Conservation (phyloP, 1,140 invertebrate species). For the Elymnias hypermnestra region DNA sequence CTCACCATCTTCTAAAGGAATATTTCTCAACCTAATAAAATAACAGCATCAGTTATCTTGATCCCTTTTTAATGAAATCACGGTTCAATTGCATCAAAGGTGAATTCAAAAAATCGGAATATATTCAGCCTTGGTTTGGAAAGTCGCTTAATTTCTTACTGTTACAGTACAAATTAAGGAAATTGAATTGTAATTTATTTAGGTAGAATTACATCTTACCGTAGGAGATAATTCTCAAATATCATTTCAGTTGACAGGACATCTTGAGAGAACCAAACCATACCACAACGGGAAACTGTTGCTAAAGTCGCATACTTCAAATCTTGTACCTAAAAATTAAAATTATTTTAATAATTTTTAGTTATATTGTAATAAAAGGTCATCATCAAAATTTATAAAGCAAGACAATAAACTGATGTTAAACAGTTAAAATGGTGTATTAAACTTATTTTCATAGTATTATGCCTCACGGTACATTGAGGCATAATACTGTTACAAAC, state of each 20-base stretch:
- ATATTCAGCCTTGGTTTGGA: too few relatives aligned
- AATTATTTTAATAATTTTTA: background rate
- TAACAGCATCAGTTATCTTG: too few relatives aligned
- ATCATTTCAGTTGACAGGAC: slow-evolving; percentile 99
- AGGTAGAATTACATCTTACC: too few relatives aligned
- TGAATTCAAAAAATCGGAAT: too few relatives aligned
- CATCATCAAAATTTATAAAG: background rate
- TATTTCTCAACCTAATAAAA: slow-evolving; percentile 84
- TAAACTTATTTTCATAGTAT: too few relatives aligned
- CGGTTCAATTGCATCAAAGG: too few relatives aligned
- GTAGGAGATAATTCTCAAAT: slow-evolving; percentile 96
- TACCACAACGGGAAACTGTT: slow-evolving; percentile 99
- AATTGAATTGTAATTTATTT: too few relatives aligned
- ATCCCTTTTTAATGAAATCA: too few relatives aligned
- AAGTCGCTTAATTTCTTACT: background rate
- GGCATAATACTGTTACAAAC: too few relatives aligned
- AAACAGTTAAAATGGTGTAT: too few relatives aligned
- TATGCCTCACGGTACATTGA: too few relatives aligned
- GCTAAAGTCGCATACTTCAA: slow-evolving; percentile 98
- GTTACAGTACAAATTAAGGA: background rate
- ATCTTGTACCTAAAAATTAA: slow-evolving; percentile 82
- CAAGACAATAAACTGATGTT: too few relatives aligned
- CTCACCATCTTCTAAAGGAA: slow-evolving; percentile 95
- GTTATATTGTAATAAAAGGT: background rate
- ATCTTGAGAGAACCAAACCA: slow-evolving; percentile 99